Percentiles rank a stretch among this genome's conserved stretches.
Conservation (phyloP, 2,113 vertebrate genomes). For the Phasianus colchicus region DNA sequence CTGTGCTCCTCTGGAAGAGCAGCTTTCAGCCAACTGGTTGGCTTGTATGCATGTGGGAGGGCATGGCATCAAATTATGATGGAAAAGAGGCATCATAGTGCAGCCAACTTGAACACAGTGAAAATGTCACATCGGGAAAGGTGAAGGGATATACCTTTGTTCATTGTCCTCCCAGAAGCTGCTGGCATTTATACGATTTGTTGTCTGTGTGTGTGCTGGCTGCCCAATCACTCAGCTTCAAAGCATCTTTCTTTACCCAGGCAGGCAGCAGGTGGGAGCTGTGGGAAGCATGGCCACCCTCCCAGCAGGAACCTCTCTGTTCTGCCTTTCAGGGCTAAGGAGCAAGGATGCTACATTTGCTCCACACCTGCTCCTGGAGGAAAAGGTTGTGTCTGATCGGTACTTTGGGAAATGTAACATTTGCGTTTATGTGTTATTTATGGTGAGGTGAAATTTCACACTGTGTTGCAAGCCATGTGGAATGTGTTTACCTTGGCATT, state of each 20-base stretch:
- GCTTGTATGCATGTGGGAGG: accelerated
- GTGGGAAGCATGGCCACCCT: neutral
- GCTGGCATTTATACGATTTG: neutral
- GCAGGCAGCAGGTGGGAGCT: neutral
- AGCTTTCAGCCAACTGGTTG: neutral
- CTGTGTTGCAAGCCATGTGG: slow-evolving; percentile 34
- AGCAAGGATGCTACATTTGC: neutral
- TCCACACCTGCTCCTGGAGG: neutral
- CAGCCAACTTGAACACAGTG: neutral
- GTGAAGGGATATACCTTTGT: neutral
- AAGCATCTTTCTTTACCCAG: neutral
- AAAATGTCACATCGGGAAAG: neutral
- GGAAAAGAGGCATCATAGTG: accelerated
- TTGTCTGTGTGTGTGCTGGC: neutral
- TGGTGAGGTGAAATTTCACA: slow-evolving; percentile 37
- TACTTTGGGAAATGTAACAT: slow-evolving; percentile 5
- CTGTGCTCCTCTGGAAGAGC: neutral
- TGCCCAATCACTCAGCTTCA: neutral
- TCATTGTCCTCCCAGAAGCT: neutral
- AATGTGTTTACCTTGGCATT: slow-evolving; percentile 55
- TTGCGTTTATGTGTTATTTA: slow-evolving; percentile 23
- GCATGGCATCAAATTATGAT: neutral
- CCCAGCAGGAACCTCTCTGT: neutral
- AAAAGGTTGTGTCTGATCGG: neutral
- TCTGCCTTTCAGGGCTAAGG: neutral